Base-by-base conservation (phyloP, 2,888 invertebrate species). In the Listrodromus nycthemerus region DNA sequence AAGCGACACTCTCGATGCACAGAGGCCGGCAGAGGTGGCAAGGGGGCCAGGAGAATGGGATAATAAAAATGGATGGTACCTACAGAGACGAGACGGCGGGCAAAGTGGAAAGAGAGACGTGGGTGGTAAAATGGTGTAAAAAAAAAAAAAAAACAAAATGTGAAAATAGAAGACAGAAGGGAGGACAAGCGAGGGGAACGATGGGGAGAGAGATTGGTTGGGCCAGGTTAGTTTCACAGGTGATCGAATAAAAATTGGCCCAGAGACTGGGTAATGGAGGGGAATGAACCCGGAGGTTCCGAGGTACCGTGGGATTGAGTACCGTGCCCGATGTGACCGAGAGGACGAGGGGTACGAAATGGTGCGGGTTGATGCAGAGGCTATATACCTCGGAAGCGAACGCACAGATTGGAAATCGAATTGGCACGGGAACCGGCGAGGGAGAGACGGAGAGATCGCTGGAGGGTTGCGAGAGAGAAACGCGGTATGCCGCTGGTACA, bases 371-470 rank as follows among this genome's bases (percentile, higher is more conserved):
- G 80, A 71, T 82, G 79, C 82, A 79, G 50, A 58, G 78, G 70
- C 66, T 75, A 63, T 82, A 82, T 67, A 75, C 71, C 48, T 58
- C 50, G 75, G 75, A 82, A 78, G 24, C 52, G 71, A 79, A 82
- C 79, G 82, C 84, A 84, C 84, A 84, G 84, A 84, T 84, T 84
- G 84, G 78, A 84, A 84, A 84, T 84, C 84, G 84, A 84, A 84
- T 84, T 84, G 85, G 85, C 82, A 83, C 83, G 85, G 69, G 76
- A 80, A 66, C 73, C 69, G 61, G 58, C 10, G 67, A 80, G 67
- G 58, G 61, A 76, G 61, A 48, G 45, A 66, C 7, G 55, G 41
- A 45, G 65, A 41, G 19, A 50, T 27, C 48, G 50, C 30, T 55
- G 16, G 75, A 63, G 55, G 41, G 16, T 45, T 45, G 41, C 16